Evolutionary conservation across 2,888 invertebrate species (phyloP).

Genomic region (Luperina testacea): DNA sequence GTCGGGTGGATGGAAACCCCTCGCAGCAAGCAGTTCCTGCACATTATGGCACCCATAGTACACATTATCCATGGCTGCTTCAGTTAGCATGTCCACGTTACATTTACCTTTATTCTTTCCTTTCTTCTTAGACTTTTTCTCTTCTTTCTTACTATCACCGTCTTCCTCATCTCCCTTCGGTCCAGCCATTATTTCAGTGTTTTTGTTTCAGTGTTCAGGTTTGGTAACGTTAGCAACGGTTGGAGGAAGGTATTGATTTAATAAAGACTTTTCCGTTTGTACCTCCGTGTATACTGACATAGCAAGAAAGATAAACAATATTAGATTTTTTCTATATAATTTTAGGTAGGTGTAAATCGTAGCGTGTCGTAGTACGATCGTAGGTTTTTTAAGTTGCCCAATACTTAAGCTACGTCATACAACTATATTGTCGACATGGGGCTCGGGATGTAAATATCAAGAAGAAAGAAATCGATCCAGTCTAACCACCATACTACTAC

Average conservation of each 20-base stretch:
- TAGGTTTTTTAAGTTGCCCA: not conserved
- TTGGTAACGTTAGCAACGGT: constrained; percentile 51
- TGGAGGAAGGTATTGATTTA: constrained; percentile 68
- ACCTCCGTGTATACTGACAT: not conserved
- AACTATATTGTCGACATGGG: too few relatives aligned
- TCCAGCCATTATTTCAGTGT: constrained; percentile 76
- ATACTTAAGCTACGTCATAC: not conserved
- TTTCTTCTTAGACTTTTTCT: constrained; percentile 89
- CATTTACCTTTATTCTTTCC: constrained; percentile 92
- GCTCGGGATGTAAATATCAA: not conserved
- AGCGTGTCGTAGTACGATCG: not conserved
- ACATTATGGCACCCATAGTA: constrained; percentile 98
- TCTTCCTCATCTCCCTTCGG: constrained; percentile 87
- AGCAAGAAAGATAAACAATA: not conserved
- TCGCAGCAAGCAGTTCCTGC: constrained; percentile 95
- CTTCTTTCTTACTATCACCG: constrained; percentile 85
- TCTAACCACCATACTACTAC: too few relatives aligned
- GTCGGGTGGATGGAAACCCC: constrained; percentile 97
- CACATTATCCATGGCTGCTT: constrained; percentile 97
- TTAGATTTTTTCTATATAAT: not conserved
- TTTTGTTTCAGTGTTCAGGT: constrained; percentile 20
- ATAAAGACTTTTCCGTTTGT: constrained; percentile 46
- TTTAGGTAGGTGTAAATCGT: not conserved
- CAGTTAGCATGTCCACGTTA: constrained; percentile 96
- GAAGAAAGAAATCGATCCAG: not conserved